Conservation (phyloP, 2,888 invertebrate species). For the Volucella zonaria region DNA sequence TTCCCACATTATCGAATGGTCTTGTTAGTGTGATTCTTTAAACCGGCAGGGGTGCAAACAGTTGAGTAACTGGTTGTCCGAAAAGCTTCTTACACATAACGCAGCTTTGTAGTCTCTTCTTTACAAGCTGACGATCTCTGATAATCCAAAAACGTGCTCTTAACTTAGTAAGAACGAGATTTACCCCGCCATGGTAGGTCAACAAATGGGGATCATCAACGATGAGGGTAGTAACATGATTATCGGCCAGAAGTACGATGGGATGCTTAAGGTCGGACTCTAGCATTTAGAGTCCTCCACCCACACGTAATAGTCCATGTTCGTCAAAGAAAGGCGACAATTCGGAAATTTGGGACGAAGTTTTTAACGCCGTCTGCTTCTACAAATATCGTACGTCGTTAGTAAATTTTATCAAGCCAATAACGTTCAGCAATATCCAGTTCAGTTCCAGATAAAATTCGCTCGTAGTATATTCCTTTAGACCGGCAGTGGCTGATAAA, state of each 20-base stretch:
- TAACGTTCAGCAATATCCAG: constrained; percentile 20
- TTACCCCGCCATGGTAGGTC: constrained; percentile 34
- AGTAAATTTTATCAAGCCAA: constrained; percentile 6
- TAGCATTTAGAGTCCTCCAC: constrained; percentile 22
- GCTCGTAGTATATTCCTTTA: neutral
- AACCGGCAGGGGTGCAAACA: constrained; percentile 28
- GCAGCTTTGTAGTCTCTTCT: constrained; percentile 28
- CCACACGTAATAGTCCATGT: constrained; percentile 15
- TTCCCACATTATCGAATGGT: too few species aligned
- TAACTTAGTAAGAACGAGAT: constrained; percentile 7
- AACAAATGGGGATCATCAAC: neutral
- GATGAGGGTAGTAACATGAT: constrained; percentile 1
- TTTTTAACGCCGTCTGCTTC: neutral
- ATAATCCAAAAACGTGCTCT: constrained; percentile 41
- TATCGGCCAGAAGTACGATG: constrained; percentile 15
- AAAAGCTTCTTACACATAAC: constrained; percentile 25
- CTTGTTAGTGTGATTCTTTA: too few species aligned
- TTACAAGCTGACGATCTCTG: constrained; percentile 17
- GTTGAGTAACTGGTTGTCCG: constrained; percentile 26
- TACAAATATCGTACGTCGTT: constrained; percentile 15
- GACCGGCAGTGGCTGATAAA: neutral
- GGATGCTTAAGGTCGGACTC: constrained; percentile 21
- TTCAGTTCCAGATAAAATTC: neutral
- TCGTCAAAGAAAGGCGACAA: constrained; percentile 26
- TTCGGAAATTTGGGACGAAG: neutral